phyloP scores from a whole-genome alignment of 1,140 invertebrate genomes.

The Helicoverpa zea region DNA sequence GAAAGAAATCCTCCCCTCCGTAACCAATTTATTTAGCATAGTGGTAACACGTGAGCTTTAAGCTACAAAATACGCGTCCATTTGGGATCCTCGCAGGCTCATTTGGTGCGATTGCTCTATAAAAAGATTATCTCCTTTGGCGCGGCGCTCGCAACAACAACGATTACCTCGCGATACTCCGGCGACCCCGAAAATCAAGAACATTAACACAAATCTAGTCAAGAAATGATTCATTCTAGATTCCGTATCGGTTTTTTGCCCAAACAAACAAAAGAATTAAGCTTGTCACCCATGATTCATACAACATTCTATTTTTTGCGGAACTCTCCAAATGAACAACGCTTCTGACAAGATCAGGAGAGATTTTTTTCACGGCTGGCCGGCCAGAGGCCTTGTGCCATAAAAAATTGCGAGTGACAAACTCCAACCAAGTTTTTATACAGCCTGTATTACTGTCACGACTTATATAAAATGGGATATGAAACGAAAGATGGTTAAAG shows the following conservation, averaged over 20 bases:
- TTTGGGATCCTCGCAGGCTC: constrained; percentile 35
- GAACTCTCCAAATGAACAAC: constrained; percentile 12
- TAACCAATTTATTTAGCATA: background rate
- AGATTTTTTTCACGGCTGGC: constrained; percentile 15
- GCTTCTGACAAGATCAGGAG: constrained; percentile 11
- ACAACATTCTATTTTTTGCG: constrained; percentile 21
- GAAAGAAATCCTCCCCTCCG: background rate
- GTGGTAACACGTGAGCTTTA: background rate
- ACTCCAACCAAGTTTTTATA: constrained; percentile 14
- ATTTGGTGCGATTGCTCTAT: constrained; percentile 34
- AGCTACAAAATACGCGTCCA: constrained; percentile 25
- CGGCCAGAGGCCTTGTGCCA: constrained; percentile 14
- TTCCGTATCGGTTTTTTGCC: constrained; percentile 22
- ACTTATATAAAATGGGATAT: constrained; percentile 23
- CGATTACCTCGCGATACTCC: constrained; percentile 20
- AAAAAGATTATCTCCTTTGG: constrained; percentile 42
- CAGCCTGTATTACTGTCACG: constrained; percentile 2
- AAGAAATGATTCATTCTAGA: constrained; percentile 37
- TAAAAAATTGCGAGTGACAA: constrained; percentile 28
- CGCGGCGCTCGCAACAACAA: constrained; percentile 12
- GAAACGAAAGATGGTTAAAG: constrained; percentile 22
- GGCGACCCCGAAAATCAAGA: background rate
- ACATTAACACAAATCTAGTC: constrained; percentile 23
- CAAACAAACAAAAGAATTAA: constrained; percentile 25
- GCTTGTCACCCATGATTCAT: constrained; percentile 35